Evolutionary conservation across 2,113 vertebrate species (phyloP).

Genomic region (Condylura cristata): DNA sequence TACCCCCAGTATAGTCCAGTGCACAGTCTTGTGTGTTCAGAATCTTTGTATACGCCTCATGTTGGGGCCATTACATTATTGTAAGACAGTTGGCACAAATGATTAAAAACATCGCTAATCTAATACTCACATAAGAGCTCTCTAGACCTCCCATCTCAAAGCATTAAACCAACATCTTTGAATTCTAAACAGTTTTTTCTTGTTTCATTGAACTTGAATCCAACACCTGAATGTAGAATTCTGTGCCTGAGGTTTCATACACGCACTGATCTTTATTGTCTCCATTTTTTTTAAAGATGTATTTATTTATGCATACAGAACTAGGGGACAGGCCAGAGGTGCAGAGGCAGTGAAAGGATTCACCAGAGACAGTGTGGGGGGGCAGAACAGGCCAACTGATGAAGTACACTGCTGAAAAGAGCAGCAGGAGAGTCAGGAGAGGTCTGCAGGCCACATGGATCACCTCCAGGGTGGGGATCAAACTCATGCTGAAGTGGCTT

Average conservation of each 20-base stretch:
- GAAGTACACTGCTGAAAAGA: too few relatives aligned
- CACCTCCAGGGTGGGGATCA: too few relatives aligned
- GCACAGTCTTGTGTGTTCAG: not conserved
- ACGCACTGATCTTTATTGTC: not conserved
- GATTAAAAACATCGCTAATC: conserved; percentile 50
- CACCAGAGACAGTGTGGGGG: too few relatives aligned
- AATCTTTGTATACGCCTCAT: conserved; percentile 2
- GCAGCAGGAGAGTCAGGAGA: too few relatives aligned
- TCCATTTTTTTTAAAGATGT: too few relatives aligned
- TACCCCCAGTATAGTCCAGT: conserved; percentile 35
- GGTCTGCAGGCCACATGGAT: too few relatives aligned
- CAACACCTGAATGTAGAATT: not conserved
- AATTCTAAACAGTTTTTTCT: not conserved
- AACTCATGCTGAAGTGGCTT: too few relatives aligned
- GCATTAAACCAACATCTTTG: not conserved
- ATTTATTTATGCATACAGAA: too few relatives aligned
- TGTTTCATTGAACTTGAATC: not conserved
- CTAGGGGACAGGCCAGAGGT: too few relatives aligned
- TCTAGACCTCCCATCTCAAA: not conserved
- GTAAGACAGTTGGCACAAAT: conserved; percentile 34
- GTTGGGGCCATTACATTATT: not conserved
- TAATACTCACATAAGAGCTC: not conserved
- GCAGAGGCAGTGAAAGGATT: too few relatives aligned
- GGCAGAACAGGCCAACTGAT: too few relatives aligned
- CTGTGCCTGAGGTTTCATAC: not conserved